Conservation (phyloP, 1,140 invertebrate species). For the Drosophila sucinea region DNA sequence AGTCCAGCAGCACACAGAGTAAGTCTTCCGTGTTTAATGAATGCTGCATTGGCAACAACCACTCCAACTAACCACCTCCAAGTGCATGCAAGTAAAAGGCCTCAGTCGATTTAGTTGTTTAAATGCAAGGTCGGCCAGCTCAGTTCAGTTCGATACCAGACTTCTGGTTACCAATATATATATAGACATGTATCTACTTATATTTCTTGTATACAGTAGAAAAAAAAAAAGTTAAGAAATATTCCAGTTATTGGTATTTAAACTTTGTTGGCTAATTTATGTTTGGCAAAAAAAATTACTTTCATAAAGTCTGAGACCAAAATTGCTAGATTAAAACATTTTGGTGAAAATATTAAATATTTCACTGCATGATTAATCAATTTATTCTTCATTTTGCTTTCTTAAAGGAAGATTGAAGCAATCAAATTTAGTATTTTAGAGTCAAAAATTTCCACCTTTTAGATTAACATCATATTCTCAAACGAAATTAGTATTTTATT, state of each 20-base stretch:
- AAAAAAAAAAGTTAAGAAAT: constrained; percentile 2
- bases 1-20: background rate
- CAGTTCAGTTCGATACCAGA: background rate
- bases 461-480: background rate
- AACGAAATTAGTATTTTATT: background rate
- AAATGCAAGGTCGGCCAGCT: constrained; percentile 38
- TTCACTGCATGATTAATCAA: background rate
- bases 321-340: background rate
- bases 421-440: background rate
- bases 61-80: background rate
- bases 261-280: background rate
- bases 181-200: background rate
- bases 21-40: constrained; percentile 27
- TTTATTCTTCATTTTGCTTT: background rate
- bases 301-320: background rate
- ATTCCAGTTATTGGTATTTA: background rate
- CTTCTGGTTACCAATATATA: constrained; percentile 34
- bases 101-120: constrained; percentile 13
- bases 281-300: background rate
- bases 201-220: background rate
- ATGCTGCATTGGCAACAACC: background rate
- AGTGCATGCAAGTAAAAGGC: constrained; percentile 43
- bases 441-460: background rate
- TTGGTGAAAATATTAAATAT: background rate
- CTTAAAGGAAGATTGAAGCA: background rate